These are phyloP conservation scores for Cyphomyrus plagiostoma DNA, from an alignment of 2,113 vertebrate genomes.

Conservation along the genomic window DNA sequence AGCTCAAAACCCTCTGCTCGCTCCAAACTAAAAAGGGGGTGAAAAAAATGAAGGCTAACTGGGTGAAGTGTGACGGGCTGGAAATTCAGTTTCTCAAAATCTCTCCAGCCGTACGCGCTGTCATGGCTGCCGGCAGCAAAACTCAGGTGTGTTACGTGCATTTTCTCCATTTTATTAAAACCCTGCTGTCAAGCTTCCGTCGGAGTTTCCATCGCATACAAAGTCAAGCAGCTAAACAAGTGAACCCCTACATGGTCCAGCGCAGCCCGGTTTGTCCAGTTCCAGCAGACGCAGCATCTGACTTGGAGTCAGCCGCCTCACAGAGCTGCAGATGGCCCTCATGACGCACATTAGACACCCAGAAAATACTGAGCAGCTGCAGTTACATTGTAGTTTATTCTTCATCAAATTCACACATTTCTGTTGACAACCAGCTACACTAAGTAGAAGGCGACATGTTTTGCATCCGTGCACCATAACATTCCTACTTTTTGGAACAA, in stretches of 20 bases:
- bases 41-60: neutral
- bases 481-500: conserved; percentile 48
- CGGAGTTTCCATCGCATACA: neutral
- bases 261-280: neutral
- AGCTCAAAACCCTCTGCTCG: neutral
- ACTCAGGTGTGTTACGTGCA: neutral
- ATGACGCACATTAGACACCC: neutral
- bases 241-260: neutral
- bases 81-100: neutral
- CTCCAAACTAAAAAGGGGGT: neutral
- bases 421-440: conserved; percentile 50
- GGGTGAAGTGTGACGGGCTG: neutral
- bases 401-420: conserved; percentile 46
- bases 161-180: neutral
- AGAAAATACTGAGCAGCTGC: neutral
- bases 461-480: conserved; percentile 48
- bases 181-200: neutral
- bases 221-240: neutral
- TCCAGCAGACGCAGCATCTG: neutral
- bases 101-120: neutral
- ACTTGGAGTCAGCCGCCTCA: neutral
- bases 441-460: conserved; percentile 42
- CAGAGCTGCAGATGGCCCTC: neutral
- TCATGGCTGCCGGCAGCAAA: neutral
- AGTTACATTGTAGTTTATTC: conserved; percentile 62